These are phyloP conservation scores for Barnardius zonarius DNA, from an alignment of 2,113 vertebrate species.

Conservation along the genomic window DNA sequence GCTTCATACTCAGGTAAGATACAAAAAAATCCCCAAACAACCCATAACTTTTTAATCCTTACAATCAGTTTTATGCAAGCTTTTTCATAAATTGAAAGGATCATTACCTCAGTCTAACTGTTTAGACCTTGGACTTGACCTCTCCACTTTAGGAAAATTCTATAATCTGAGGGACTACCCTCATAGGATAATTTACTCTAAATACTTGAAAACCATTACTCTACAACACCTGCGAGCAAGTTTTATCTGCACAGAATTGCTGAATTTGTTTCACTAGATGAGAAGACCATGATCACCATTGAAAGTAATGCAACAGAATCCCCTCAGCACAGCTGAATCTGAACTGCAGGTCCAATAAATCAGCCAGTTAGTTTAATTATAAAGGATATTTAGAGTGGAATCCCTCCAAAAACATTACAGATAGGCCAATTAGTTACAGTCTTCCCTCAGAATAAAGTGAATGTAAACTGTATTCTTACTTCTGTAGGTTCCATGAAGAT, in stretches of 20 bases:
- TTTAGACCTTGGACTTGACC: not conserved
- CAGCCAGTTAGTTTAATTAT: conserved; percentile 44
- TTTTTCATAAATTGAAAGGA: not conserved
- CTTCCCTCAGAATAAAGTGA: not conserved
- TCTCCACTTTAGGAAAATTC: not conserved
- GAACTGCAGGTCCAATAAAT: conserved; percentile 10
- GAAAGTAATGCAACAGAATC: conserved; percentile 7
- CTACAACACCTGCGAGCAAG: not conserved
- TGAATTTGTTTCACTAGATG: not conserved
- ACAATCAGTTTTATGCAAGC: not conserved
- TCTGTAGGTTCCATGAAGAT: not conserved
- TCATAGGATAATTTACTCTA: not conserved
- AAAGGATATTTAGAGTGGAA: conserved; percentile 46
- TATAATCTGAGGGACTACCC: not conserved
- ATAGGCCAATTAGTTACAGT: conserved; percentile 27
- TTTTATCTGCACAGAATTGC: not conserved
- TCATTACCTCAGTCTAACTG: not conserved
- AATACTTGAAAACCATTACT: not conserved
- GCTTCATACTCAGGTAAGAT: not conserved
- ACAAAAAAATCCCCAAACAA: not conserved
- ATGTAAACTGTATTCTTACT: not conserved
- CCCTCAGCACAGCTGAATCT: not conserved
- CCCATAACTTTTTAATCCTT: not conserved
- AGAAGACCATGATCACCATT: not conserved
- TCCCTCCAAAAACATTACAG: conserved; percentile 38